A percentile compares a stretch with the other conserved stretches of the same genome.
These are phyloP conservation scores for Eubucco bourcierii DNA, from an alignment of 2,113 vertebrate species.

Conservation along the genomic window DNA sequence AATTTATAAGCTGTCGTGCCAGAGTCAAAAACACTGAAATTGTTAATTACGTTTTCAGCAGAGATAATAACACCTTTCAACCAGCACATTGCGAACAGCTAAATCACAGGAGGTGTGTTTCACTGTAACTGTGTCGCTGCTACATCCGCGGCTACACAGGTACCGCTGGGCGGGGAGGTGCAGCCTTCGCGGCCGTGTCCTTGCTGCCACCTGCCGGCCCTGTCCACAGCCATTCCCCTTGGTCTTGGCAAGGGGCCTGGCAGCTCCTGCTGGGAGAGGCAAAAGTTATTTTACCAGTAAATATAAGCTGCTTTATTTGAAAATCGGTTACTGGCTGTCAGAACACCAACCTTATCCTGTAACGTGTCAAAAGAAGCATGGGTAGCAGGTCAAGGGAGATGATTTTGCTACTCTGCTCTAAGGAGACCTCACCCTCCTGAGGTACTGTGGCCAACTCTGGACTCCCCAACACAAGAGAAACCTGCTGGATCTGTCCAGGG, in stretches of 20 bases:
- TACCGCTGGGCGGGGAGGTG: rapidly evolving
- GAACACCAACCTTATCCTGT: not conserved
- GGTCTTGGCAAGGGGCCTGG: not conserved
- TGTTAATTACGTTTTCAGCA: not conserved
- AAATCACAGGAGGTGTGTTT: not conserved
- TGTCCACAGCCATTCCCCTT: not conserved
- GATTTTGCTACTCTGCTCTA: not conserved
- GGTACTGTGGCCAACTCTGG: not conserved
- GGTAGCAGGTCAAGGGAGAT: not conserved
- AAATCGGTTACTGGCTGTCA: not conserved
- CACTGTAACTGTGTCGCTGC: not conserved
- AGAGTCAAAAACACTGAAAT: not conserved
- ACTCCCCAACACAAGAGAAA: not conserved
- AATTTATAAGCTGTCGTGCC: not conserved
- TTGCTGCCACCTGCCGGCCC: conserved; percentile 34
- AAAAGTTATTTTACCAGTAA: not conserved
- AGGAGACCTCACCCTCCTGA: not conserved
- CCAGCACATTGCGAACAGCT: not conserved
- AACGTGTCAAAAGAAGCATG: not conserved
- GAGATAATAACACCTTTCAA: not conserved
- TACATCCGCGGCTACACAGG: rapidly evolving
- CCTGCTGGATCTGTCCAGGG: not conserved
- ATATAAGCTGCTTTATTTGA: not conserved
- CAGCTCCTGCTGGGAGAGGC: not conserved
- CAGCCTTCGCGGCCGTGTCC: not conserved